Base-by-base conservation (phyloP, 2,113 vertebrate genomes). In the Andinoacara biseriatus region DNA sequence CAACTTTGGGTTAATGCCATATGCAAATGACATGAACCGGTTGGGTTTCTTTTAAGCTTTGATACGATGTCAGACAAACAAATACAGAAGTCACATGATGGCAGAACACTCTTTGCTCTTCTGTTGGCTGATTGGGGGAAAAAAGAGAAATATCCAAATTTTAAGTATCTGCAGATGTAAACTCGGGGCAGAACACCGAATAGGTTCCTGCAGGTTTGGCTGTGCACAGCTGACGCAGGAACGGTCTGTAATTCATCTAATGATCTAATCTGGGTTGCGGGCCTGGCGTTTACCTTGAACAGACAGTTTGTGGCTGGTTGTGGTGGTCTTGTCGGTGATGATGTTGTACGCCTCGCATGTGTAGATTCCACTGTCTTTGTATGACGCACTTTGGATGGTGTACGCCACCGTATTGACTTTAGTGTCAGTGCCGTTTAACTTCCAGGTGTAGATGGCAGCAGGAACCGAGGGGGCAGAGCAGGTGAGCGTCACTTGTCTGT, bases 251-350 rank as follows among this genome's bases (percentile, higher is more conserved):
- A 5, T 33, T 75, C 54, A 0, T 75, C 4, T 58, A 46, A 59
- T 11, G 15, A 43, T 43, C 6, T 17, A 58, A n/a, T 11, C 1
- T 18, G 20, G 46, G 20, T 8, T 5, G 18, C 35, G 10, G 14
- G 58, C 13, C 3, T 7, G 31, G 7, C 5, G 10, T 86, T 92
- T 33, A 96, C 95, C 94, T 89, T 80, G 94, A 83, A 96, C 93
- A 1, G 59, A 3, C 61, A 96, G 89, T 14, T 0, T 14, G 86
- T 84, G 87, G 9, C 0, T 60, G 10, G 0, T 1, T 1, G 0
- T 1, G 33, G 0, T 1, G 13, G 0, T 90, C 67, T 79, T 58
- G 8, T 91, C 85, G 0, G 95, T 96, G 26, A 94, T 4, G 2
- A 6, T 0, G 76, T 96, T 96, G 57, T 0, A 0, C 6, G 93